Evolutionary conservation across 2,888 invertebrate genomes (phyloP).

Genomic region (Trichopria drosophilae): DNA sequence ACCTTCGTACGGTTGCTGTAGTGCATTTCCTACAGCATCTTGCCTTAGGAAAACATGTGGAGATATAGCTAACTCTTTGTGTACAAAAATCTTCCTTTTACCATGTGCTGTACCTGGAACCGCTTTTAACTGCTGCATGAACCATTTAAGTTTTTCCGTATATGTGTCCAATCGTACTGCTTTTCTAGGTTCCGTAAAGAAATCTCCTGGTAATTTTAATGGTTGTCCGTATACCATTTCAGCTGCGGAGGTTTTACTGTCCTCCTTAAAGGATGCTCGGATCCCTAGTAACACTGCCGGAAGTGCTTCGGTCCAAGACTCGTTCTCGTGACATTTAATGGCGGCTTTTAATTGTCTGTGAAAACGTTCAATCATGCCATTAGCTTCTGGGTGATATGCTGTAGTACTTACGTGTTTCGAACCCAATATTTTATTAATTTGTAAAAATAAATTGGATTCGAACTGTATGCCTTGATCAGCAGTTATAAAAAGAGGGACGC

Average conservation of each 20-base stretch:
- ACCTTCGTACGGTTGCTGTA: constrained; percentile 33
- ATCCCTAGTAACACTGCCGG: no score
- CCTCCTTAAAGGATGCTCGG: constrained; percentile 39
- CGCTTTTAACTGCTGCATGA: constrained; percentile 19
- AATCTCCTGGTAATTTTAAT: constrained; percentile 38
- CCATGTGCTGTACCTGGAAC: constrained; percentile 10
- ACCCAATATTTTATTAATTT: no score
- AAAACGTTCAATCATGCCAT: constrained; percentile 36
- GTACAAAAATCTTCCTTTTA: constrained; percentile 22
- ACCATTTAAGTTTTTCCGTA: no score
- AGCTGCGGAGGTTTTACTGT: constrained; percentile 38
- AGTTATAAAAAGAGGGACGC: constrained; percentile 32
- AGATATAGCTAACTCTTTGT: constrained; percentile 25
- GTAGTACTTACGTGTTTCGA: no score
- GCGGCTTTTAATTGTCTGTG: no score
- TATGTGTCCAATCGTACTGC: no score
- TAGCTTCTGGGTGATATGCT: constrained; percentile 28
- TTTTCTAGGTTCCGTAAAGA: constrained; percentile 30
- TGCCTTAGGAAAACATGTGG: constrained; percentile 31
- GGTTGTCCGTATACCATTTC: constrained; percentile 40
- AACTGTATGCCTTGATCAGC: constrained; percentile 43
- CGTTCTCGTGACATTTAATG: no score
- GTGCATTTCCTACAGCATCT: constrained; percentile 15
- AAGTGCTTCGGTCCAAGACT: no score
- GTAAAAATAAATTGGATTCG: constrained; percentile 38